Evolutionary conservation across 2,113 vertebrate species (phyloP), one percentile per base, ranked within the genome.

Genomic region (Ophthalmolycus amberensis): DNA sequence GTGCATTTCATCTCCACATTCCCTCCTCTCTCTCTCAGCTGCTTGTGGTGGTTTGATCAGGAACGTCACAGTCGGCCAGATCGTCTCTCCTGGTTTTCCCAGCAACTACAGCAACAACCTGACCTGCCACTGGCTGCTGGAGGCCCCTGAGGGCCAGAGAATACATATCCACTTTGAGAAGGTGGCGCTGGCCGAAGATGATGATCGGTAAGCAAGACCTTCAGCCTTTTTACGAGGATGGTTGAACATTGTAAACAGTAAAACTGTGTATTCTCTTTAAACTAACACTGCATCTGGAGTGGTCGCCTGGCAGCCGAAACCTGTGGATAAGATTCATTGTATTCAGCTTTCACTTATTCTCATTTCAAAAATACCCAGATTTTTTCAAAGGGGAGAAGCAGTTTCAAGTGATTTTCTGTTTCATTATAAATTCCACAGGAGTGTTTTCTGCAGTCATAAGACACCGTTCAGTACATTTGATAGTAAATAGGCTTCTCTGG

Each of bases 101-200:
- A 95, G 96, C 69, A 99, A 97, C 94, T 99, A 99, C 90, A 98
- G 97, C 95, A 98, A 97, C 95, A 99, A 98, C 90, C 93, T 98
- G 88, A 99, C 97, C 0, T 99, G 98, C 86, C 97, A 98, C 85
- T 99, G 98, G 97, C 91, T 98, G 75, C 94, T 98, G 77, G 96
- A 97, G 89, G 97, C 97, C 0, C 96, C 96, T 0, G 64, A 90
- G 1, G 94, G 94, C 32, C 96, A 98, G 65, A 94, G 94, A 50
- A 89, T 99, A 6, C 98, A 99, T 75, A 72, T 98, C 40, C 98
- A 99, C 94, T 99, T 99, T 0, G 97, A 99, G 94, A 99, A 98
- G 92, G 97, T 99, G 64, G 96, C 97, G 0, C 88, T 99, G 90
- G 97, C 98, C 0, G 97, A 99, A 89, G 98, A 98, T 0, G 98